Conservation (phyloP, 1,140 invertebrate species). For the Tetramorium parvispinum region DNA sequence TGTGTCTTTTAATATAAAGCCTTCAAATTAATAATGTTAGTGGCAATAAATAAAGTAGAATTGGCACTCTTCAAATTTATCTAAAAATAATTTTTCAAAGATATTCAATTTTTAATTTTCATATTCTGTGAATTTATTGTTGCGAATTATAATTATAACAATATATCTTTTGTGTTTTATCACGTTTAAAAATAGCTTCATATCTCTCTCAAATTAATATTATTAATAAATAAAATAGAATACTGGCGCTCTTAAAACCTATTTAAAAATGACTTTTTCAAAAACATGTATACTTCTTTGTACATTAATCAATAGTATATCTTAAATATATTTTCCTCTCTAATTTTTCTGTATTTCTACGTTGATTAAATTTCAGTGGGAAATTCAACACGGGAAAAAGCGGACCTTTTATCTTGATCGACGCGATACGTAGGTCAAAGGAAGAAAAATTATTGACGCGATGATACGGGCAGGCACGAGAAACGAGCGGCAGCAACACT, state of each 20-base stretch:
- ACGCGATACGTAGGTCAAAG: slow-evolving; percentile 21
- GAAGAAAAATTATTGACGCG: slow-evolving; percentile 35
- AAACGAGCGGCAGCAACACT: background rate
- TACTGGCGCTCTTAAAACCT: background rate
- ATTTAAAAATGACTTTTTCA: background rate
- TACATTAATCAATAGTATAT: background rate
- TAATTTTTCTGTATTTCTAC: background rate
- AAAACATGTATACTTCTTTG: background rate
- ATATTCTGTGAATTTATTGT: too few relatives aligned
- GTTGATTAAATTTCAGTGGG: background rate
- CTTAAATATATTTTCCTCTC: background rate
- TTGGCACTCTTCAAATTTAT: background rate
- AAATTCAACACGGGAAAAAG: background rate
- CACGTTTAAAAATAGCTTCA: too few relatives aligned
- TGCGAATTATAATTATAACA: too few relatives aligned
- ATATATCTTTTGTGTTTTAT: too few relatives aligned
- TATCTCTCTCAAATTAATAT: background rate
- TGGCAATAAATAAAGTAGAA: background rate
- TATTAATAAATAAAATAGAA: background rate
- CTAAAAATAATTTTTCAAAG: background rate
- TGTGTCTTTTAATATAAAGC: background rate
- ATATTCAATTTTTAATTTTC: too few relatives aligned
- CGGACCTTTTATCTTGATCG: background rate
- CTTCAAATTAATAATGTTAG: background rate
- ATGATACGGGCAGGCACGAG: slow-evolving; percentile 19